Percentiles rank a stretch among this genome's conserved stretches.
Conservation (phyloP, 2,888 invertebrate genomes). For the Perithous albicinctus region DNA sequence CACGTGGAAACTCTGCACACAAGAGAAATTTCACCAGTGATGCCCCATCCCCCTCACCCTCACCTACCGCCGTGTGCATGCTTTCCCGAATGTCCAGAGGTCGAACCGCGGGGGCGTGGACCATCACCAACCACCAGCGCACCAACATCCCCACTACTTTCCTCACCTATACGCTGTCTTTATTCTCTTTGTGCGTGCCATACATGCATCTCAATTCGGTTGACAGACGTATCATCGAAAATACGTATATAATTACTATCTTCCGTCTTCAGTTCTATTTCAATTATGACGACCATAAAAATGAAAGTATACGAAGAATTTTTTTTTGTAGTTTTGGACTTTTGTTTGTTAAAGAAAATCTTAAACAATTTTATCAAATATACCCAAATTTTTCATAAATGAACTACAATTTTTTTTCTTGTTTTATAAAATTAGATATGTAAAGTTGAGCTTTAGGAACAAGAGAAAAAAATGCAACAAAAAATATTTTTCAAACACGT, state of each 20-base stretch:
- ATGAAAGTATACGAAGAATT: no score
- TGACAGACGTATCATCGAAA: constrained; percentile 3
- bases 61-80: constrained; percentile 12
- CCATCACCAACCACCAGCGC: constrained; percentile 34
- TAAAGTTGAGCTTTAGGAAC: no score
- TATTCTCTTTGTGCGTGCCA: constrained; percentile 50
- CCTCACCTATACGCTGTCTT: constrained; percentile 3
- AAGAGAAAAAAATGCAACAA: no score
- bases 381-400: no score
- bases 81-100: constrained; percentile 24
- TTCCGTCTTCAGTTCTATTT: background rate
- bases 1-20: constrained; percentile 17
- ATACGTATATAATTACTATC: background rate
- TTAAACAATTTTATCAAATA: no score
- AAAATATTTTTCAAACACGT: no score
- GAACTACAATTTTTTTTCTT: no score
- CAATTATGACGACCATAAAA: background rate
- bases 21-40: constrained; percentile 8
- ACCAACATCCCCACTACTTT: constrained; percentile 21
- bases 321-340: no score
- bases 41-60: no score
- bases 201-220: constrained; percentile 18
- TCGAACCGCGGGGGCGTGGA: constrained; percentile 42
- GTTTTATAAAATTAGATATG: no score
- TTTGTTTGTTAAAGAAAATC: no score